These are phyloP conservation scores for Phenganax marumi DNA, from an alignment of 92 coral and sea anemone species.

Conservation along the genomic window DNA sequence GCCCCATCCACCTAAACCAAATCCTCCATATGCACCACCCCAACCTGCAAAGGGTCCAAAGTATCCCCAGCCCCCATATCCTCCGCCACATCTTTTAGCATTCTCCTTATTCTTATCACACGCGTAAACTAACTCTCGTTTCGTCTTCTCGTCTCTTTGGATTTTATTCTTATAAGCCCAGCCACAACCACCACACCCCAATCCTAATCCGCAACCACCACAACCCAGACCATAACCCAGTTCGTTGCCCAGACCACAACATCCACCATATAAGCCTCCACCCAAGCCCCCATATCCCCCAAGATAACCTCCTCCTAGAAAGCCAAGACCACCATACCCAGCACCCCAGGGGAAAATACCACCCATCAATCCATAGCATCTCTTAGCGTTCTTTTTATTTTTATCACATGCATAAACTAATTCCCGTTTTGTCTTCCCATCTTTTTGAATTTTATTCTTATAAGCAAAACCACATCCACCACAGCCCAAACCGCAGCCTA, in stretches of 20 bases:
- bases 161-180: conserved; percentile 45
- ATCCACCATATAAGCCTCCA: background rate
- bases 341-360: conserved; percentile 32
- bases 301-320: conserved; percentile 38
- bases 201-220: conserved; percentile 21
- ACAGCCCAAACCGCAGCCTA: conserved; percentile 40
- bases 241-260: background rate
- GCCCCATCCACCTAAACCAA: conserved; percentile 25
- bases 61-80: conserved; percentile 50
- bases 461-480: conserved; percentile 49
- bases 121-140: conserved; percentile 24
- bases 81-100: conserved; percentile 39
- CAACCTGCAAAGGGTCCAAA: conserved; percentile 52
- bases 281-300: conserved; percentile 49
- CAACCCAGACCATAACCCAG: background rate
- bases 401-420: conserved; percentile 34
- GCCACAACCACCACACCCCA: conserved; percentile 56
- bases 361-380: conserved; percentile 12
- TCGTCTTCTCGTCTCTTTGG: conserved; percentile 33
- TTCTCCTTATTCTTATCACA: conserved; percentile 23
- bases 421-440: conserved; percentile 22
- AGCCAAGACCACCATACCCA: conserved; percentile 19
- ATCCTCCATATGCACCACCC: conserved; percentile 26
- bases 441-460: conserved; percentile 17
- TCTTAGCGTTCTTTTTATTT: conserved; percentile 3